Conservation (phyloP, 2,888 invertebrate species). For the Pardosa pseudoannulata region DNA sequence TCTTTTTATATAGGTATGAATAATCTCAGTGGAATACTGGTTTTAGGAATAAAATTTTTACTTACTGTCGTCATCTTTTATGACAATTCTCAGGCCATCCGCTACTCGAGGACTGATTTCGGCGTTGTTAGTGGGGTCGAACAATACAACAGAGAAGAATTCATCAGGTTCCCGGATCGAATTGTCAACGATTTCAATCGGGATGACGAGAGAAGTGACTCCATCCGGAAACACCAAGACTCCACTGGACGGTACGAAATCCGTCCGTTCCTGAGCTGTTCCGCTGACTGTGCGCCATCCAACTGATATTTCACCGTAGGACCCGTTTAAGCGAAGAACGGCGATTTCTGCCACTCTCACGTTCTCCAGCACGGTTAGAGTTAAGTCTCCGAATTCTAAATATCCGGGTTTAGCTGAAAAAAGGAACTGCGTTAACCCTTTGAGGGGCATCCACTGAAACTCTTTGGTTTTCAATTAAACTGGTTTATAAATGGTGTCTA, state of each 20-base stretch:
- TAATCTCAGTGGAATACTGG: too few species aligned
- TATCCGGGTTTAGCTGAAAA: conserved; percentile 17
- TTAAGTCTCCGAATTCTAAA: background rate
- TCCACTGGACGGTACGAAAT: conserved; percentile 5
- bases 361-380: background rate
- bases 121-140: background rate
- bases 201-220: background rate
- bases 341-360: background rate
- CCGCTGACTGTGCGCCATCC: background rate
- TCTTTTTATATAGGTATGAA: too few species aligned
- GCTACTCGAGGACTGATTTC: background rate
- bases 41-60: too few species aligned
- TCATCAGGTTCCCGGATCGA: background rate
- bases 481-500: too few species aligned
- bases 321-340: conserved; percentile 6
- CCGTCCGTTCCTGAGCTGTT: conserved; percentile 8
- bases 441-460: too few species aligned
- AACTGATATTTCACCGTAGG: conserved; percentile 16
- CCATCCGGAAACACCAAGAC: background rate
- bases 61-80: conserved; percentile 6
- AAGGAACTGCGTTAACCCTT: too few species aligned
- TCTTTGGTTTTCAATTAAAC: too few species aligned
- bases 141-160: background rate
- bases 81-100: background rate
- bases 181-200: conserved; percentile 4